Base-by-base conservation (phyloP, 2,888 invertebrate species). In the Drosophila mayaguana region DNA sequence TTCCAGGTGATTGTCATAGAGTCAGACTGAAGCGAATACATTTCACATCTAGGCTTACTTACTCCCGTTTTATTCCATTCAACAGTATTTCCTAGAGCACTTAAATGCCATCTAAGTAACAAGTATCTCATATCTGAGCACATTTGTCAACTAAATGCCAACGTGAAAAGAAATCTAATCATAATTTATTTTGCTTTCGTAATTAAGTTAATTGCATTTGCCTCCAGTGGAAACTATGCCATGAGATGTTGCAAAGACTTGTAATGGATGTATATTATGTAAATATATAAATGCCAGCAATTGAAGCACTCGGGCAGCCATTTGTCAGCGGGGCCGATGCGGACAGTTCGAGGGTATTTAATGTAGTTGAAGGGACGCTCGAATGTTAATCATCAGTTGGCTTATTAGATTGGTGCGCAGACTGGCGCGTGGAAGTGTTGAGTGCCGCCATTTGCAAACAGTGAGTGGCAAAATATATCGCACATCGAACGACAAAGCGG, bases 371-470 rank as follows among this genome's bases (percentile, higher is more conserved):
- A 42, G 43, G 57, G 48, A 55, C 56, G 56, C 60, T 56, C 22
- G 11, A 42, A 38, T 72, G 51, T 63, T 70, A 57, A 53, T 38
- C 50, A 57, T 50, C 55, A 63, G 50, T 51, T 54, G 70, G 22
- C 46, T 51, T 54, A 62, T 72, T 72, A 55, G 57, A 75, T 76
- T 75, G 42, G 22, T n/a, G n/a, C 20, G 22, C n/a, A 20, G 34
- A 36, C 36, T 28, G 38, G 14, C 43, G 43, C 18, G 25, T 18
- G 28, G n/a, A 67, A 64, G 77, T 67, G 71, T 63, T 74, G 63
- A 77, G 77, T 74, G 77, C 74, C 59, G 38, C 20, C 40, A 63
- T 69, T 68, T 62, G 22, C 40, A 45, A 75, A 75, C 63, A 72
- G 64, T 75, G 61, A 34, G 42, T 28, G 61, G 40, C 54, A 55